Evolutionary conservation across 2,113 vertebrate species (phyloP), one percentile per base, ranked within the genome.

Genomic region (Triplophysa dalaica): DNA sequence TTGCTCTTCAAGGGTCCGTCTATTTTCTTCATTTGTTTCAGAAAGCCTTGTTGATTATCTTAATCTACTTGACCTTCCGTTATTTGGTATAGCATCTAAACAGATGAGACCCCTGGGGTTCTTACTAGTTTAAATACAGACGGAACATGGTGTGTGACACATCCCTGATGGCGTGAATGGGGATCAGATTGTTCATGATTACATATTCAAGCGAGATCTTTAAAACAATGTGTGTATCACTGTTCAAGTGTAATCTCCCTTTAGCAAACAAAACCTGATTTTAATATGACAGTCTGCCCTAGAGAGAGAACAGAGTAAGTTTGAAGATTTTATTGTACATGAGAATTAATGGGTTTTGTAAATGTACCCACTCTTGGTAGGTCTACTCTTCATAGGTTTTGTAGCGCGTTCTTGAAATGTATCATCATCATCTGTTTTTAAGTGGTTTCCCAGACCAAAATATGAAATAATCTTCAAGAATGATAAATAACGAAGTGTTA

Each of bases 1-100:
- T 75, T 67, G 79, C 81, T 72, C 73, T 83, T 84, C 65, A 54
- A 78, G 74, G 67, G 70, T 79, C 64, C 66, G 70, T 48, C 66
- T 81, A 72, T 50, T 48, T 80, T 61, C 72, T 81, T 68, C 75
- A 68, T 76, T 82, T 81, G 75, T 81, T 84, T 70, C 82, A 38
- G 64, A 83, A 84, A 81, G 81, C 64, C 83, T 73, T 82, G 82
- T 83, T 85, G 83, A 87, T 87, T 85, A 86, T 86, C 78, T 84
- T 81, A 85, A 83, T 83, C 68, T 85, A 87, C 84, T 85, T 85
- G 82, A 87, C 86, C 81, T 85, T 85, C 79, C 81, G 77, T 82
- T 83, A 83, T 85, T 84, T 81, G 77, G 65, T 82, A 77, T 80
- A 81, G 74, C 81, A 82, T 82, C 63, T 67, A 82, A 82, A 82